Evolutionary conservation across 2,113 vertebrate genomes (phyloP).

Genomic region (Addax nasomaculatus): DNA sequence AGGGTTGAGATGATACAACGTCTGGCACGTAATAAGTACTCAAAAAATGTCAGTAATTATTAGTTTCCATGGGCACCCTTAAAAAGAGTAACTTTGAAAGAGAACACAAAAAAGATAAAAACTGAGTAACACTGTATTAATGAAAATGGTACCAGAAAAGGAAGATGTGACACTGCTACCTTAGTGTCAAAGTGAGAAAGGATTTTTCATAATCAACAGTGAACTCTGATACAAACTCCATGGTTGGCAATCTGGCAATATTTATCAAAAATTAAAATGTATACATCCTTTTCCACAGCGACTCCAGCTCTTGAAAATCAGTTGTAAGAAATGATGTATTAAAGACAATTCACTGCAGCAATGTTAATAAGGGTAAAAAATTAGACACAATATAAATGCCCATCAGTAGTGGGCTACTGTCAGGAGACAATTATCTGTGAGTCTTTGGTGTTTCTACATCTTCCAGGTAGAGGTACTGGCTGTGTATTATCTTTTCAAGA

Average conservation of each 20-base stretch:
- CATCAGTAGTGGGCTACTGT: not conserved
- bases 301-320: not conserved
- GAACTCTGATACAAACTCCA: not conserved
- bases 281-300: not conserved
- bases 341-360: not conserved
- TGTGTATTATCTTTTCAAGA: not conserved
- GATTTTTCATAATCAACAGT: not conserved
- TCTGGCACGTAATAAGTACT: not conserved
- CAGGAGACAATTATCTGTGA: not conserved
- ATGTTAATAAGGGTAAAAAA: not conserved
- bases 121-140: not conserved
- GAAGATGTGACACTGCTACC: not conserved
- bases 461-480: not conserved
- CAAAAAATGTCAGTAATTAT: not conserved
- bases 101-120: slow-evolving; percentile 2
- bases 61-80: not conserved
- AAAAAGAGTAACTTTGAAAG: not conserved
- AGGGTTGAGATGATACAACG: not conserved
- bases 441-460: not conserved
- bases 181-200: not conserved
- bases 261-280: slow-evolving; percentile 1
- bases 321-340: not conserved
- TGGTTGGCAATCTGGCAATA: not conserved
- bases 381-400: not conserved
- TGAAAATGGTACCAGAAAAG: not conserved